Evolutionary conservation across 2,888 invertebrate genomes (phyloP), one percentile per base, ranked within the genome.

Genomic region (Sussaba pulchella): DNA sequence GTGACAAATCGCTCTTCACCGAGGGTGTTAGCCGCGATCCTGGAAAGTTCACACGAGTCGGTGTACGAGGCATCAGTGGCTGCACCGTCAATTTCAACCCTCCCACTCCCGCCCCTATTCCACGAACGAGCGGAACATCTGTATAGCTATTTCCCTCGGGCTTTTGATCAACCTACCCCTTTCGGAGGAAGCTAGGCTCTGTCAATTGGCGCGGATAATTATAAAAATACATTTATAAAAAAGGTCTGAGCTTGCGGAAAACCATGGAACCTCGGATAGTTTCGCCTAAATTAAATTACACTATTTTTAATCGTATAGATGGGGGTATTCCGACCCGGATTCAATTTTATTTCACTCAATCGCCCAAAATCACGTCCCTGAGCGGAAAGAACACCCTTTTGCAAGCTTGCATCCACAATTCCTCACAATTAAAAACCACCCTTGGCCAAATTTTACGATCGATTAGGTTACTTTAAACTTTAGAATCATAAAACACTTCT

Each of bases 1-100:
- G 61, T 77, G 80, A 72, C 77, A 73, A 77, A 81, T 77, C 71
- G 77, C 69, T 69, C 72, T 64, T 57, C 39, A 67, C 24, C 69
- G 59, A 14, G 39, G 39, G 66, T 52, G 36, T 72, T 59, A 52
- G 67, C 59, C 24, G 66, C 50, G 45, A 71, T 67, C 59, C 52
- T 45, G 66, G 9, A 41, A 66, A 71, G 61, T 61, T 66, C 39
- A 61, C 66, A 66, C 61, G 12, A 54, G 47, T n/a, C 64, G 57
- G 47, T 31, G 6, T 31, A 31, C 14, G 57, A 17, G 9, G 21
- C 54, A 39, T 50, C 71, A 59, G 50, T 50, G 57, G 52, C 50
- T 80, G 41, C 61, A 71, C 59, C 61, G 71, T 24, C 75, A 41
- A 57, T 69, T 70, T 67, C 21, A n/a, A 17, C 10, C 8, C 8